Conservation (phyloP, 2,797 vertebrate species). For the Gambusia yucatana region DNA sequence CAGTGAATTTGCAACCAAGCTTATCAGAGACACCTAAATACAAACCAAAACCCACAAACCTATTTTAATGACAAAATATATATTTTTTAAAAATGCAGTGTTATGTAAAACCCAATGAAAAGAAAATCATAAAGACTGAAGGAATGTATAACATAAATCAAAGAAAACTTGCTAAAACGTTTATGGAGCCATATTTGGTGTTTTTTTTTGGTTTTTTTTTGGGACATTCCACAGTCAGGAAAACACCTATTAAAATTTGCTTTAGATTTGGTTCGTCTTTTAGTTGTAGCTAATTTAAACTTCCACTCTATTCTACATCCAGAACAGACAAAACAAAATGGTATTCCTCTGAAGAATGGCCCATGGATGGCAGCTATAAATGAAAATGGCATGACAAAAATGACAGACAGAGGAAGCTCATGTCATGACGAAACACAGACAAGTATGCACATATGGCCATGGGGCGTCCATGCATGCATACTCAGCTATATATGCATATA, state of each 20-base stretch:
- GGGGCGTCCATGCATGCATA: conserved; percentile 67
- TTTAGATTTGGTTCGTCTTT: conserved; percentile 53
- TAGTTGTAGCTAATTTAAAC: conserved; percentile 62
- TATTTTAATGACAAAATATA: conserved; percentile 13
- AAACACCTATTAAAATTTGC: conserved; percentile 48
- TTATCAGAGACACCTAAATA: conserved; percentile 83
- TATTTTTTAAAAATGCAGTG: not conserved
- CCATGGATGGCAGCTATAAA: conserved; percentile 62
- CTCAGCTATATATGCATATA: conserved; percentile 80
- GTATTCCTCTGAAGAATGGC: conserved; percentile 79
- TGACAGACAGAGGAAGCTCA: conserved; percentile 43
- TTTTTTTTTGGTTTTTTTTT: conserved; percentile 38
- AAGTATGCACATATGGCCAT: conserved; percentile 71
- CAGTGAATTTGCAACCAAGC: conserved; percentile 83
- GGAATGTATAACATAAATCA: not conserved
- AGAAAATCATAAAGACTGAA: not conserved
- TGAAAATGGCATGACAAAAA: conserved; percentile 59
- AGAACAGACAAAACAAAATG: conserved; percentile 79
- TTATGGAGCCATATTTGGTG: conserved; percentile 42
- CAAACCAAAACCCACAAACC: conserved; percentile 23
- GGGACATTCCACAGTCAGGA: conserved; percentile 81
- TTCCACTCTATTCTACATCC: conserved; percentile 83
- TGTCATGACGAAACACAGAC: conserved; percentile 74
- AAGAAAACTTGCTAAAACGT: conserved; percentile 33
- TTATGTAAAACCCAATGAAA: conserved; percentile 11